A percentile compares a stretch with the other conserved stretches of the same genome.
phyloP scores from a whole-genome alignment of 2,113 vertebrate genomes.

The Chionomys nivalis region DNA sequence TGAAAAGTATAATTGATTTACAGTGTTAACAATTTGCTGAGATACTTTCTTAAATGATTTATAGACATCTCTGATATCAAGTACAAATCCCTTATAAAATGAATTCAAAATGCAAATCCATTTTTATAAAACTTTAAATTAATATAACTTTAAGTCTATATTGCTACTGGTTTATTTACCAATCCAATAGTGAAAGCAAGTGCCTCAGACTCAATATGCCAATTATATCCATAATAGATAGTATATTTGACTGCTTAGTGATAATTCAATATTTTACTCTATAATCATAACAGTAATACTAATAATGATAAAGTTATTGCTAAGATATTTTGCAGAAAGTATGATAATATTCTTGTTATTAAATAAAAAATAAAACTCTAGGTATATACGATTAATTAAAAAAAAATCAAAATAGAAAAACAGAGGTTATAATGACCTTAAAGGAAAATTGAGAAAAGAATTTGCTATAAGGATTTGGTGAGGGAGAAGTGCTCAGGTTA shows the following conservation, averaged over 20 bases:
- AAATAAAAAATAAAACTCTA: background rate
- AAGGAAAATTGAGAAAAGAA: background rate
- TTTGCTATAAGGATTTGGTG: background rate
- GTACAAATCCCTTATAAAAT: background rate
- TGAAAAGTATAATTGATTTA: background rate
- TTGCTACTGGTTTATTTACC: background rate
- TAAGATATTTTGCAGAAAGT: background rate
- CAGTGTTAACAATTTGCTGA: background rate
- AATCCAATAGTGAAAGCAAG: background rate
- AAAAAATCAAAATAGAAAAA: background rate
- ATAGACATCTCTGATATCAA: background rate
- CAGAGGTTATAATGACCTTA: background rate
- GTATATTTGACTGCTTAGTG: background rate
- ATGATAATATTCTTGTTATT: background rate
- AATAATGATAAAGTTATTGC: background rate
- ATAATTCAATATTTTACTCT: background rate
- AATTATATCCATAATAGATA: background rate
- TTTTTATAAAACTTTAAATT: slow-evolving; percentile 38
- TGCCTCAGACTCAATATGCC: background rate
- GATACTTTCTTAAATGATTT: background rate
- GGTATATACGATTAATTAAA: background rate
- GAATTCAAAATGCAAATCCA: background rate
- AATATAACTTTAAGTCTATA: slow-evolving; percentile 14
- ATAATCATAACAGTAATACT: background rate
- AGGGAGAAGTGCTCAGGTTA: background rate